Evolutionary conservation across 2,797 vertebrate species (phyloP).

Genomic region (Lepilemur septentrionalis): DNA sequence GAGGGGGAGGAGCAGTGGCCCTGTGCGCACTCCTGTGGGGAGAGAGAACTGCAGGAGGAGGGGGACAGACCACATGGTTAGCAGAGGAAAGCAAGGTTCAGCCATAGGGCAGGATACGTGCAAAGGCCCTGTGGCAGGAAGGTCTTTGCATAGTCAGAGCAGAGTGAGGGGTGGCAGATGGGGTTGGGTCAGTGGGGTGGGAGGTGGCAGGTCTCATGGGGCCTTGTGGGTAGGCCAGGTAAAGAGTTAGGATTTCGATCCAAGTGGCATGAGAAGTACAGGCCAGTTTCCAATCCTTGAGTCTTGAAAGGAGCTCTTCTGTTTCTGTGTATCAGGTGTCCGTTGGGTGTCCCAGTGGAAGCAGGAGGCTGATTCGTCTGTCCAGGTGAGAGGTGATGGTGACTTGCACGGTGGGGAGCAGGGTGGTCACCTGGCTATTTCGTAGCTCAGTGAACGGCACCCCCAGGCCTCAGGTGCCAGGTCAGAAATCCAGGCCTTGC

Average conservation of each 20-base stretch:
- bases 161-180: background rate
- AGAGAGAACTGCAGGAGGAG: background rate
- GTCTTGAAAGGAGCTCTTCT: background rate
- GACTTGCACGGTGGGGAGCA: rapidly evolving
- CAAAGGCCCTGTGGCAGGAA: background rate
- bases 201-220: background rate
- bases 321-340: background rate
- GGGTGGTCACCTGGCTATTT: background rate
- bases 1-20: rapidly evolving
- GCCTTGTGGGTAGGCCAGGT: background rate
- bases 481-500: background rate
- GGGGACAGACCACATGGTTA: background rate
- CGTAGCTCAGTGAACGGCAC: rapidly evolving
- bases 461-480: rapidly evolving
- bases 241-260: background rate
- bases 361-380: background rate
- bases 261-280: background rate
- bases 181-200: background rate
- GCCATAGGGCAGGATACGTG: no score
- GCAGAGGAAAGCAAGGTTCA: background rate
- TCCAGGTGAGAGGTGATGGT: background rate
- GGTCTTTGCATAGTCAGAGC: background rate
- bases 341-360: rapidly evolving
- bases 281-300: background rate
- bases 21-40: background rate